phyloP scores from a whole-genome alignment of 1,140 invertebrate genomes.

The Caenorhabditis brenneri region DNA sequence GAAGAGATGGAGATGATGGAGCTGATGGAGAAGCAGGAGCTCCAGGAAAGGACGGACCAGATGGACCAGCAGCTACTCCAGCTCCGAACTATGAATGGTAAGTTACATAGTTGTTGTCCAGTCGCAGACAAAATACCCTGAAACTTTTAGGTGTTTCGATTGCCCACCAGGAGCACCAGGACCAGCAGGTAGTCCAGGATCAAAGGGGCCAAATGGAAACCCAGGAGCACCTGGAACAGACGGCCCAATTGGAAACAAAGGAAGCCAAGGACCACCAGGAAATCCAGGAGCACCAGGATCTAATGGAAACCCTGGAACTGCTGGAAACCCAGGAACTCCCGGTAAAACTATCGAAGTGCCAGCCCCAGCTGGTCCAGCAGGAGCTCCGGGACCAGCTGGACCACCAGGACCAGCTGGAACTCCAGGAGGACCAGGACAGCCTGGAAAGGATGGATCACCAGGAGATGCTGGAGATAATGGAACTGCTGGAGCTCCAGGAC shows the following conservation, averaged over 20 bases:
- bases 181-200: conserved; percentile 51
- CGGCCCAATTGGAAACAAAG: conserved; percentile 46
- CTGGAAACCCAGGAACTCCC: conserved; percentile 36
- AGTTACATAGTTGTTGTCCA: not conserved
- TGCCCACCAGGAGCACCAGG: conserved; percentile 50
- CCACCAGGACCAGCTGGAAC: conserved; percentile 31
- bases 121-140: not conserved
- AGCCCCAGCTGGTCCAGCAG: conserved; percentile 44
- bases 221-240: conserved; percentile 46
- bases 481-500: conserved; percentile 44
- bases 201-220: conserved; percentile 51
- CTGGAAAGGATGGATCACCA: conserved; percentile 25
- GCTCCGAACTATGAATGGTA: conserved; percentile 44
- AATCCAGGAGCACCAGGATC: conserved; percentile 13
- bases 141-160: conserved; percentile 47
- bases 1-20: conserved; percentile 57
- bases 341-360: conserved; percentile 32
- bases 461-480: conserved; percentile 53
- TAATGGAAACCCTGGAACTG: conserved; percentile 34
- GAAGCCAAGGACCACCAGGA: conserved; percentile 50
- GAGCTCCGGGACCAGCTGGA: conserved; percentile 48
- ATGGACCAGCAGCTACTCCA: conserved; percentile 51
- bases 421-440: conserved; percentile 22
- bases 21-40: conserved; percentile 51
- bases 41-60: conserved; percentile 53